Evolutionary conservation across 2,888 invertebrate genomes (phyloP), one percentile per base, ranked within the genome.

Genomic region (Sialis fuliginosa): DNA sequence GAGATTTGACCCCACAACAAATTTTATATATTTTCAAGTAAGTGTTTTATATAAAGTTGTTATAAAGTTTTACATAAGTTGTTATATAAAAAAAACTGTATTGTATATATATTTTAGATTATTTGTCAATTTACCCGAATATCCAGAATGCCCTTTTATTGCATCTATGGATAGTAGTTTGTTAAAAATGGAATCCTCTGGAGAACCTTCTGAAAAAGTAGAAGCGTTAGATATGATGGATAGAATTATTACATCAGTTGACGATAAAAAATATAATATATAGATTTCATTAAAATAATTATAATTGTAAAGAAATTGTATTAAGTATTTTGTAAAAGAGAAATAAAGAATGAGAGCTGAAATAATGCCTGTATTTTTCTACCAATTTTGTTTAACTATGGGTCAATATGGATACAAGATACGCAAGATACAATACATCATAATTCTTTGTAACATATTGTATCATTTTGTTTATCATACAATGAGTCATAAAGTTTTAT

Each of bases 111-210:
- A 42, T 52, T 46, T n/a, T 64, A 64, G 48, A 57, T 69, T 69
- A 52, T 70, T 77, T 58, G 64, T 70, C 48, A 69, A 70, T 5
- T 78, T 78, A 75, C 77, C 80, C 2, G 77, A 77, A 55, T 84
- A 77, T 57, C 63, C 68, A 8, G 72, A 72, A 46, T 78, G 78
- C 53, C 70, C 77, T 9, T 83, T 81, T 58, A 63, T 72, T 49
- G 69, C 72, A 2, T 74, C 79, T 9, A 69, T 81, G 61, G 79
- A 82, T 56, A 75, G 70, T 52, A 74, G 73, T 54, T 59, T 80
- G 53, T 50, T 70, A 2, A 72, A 70, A 58, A 58, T 62, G 52
- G 69, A 72, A 54, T 58, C 65, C 1, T 53, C 63, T 1, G 64
- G 49, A 5, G 64, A 65, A 33, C 61, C 58, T 9, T 56, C 48